Evolutionary conservation across 2,797 vertebrate species (phyloP).

Genomic region (Alfaro cultratus): DNA sequence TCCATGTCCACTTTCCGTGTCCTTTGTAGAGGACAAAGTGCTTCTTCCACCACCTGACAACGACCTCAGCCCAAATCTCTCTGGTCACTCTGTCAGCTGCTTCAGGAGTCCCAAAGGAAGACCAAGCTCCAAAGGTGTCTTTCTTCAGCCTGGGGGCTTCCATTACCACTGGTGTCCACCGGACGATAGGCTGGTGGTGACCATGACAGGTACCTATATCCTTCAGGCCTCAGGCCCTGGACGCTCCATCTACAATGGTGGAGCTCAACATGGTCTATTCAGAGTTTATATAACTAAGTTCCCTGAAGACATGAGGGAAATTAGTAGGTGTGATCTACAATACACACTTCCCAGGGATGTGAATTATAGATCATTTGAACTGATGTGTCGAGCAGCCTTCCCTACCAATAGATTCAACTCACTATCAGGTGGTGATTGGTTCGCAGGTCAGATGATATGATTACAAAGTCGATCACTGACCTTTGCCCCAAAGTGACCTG

Average conservation of each 20-base stretch:
- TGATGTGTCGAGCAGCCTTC: background rate
- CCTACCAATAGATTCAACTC: background rate
- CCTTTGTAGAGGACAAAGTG: background rate
- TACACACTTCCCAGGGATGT: background rate
- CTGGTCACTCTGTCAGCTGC: background rate
- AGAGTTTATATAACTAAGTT: background rate
- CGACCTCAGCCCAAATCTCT: background rate
- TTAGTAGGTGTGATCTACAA: background rate
- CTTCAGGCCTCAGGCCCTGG: background rate
- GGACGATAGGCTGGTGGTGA: too few relatives aligned
- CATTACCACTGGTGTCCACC: background rate
- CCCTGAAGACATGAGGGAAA: background rate
- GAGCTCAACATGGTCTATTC: background rate
- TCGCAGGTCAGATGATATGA: background rate
- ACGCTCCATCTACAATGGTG: background rate
- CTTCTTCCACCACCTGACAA: background rate
- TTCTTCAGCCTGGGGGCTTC: background rate
- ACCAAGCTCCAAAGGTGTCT: background rate
- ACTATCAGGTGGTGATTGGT: background rate
- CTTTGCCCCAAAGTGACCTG: background rate
- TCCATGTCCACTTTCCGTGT: too few relatives aligned
- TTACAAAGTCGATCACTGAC: background rate
- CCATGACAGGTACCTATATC: background rate
- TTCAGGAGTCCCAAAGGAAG: background rate
- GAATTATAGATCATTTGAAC: background rate